Base-by-base conservation (phyloP, 2,113 vertebrate genomes). In the Lates calcarifer region DNA sequence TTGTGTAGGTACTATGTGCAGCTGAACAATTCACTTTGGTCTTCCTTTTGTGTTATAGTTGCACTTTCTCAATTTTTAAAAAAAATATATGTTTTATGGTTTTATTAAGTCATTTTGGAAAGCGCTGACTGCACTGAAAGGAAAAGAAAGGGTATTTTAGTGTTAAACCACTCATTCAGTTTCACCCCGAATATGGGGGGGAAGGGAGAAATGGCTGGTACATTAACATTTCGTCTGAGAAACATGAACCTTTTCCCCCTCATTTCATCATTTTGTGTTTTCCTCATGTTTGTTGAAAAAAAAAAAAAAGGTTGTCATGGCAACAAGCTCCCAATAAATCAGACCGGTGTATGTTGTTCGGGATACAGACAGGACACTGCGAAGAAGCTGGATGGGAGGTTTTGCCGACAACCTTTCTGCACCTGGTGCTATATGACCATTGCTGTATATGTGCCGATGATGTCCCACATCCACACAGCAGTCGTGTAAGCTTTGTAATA, bases 341-440 rank as follows among this genome's bases (percentile, higher is more conserved):
- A 62, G 60, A 68, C 41, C 7, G 22, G 62, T 82, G 75, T 84
- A 77, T 87, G 73, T 84, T 86, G 47, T 80, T 88, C 45, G 66
- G 41, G 80, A 92, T 75, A 82, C 60, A 41, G 82, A 84, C 77
- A 81, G 64, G 84, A 55, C 29, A 18, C 49, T 13, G 51, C 1
- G 10, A 66, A 39, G 69, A 86, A 78, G 76, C 77, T 85, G 22
- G 35, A 82, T 49, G 47, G 55, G 87, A 79, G 75, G 14, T 77
- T 41, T 83, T 82, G 56, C 77, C 49, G 57, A 69, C 88, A 71
- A 53, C 91, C 83, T 87, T 71, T 86, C 85, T 87, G 75, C 89
- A 88, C 88, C 86, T 84, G 93, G 93, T 94, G 93, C 93, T 94
- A 93, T 87, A 81, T 77, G 76, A 92, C 64, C 87, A 53, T 82